A percentile compares a stretch with the other conserved stretches of the same genome.
Conservation (phyloP, 2,888 invertebrate genomes). For the Rhodophaea formosa region DNA sequence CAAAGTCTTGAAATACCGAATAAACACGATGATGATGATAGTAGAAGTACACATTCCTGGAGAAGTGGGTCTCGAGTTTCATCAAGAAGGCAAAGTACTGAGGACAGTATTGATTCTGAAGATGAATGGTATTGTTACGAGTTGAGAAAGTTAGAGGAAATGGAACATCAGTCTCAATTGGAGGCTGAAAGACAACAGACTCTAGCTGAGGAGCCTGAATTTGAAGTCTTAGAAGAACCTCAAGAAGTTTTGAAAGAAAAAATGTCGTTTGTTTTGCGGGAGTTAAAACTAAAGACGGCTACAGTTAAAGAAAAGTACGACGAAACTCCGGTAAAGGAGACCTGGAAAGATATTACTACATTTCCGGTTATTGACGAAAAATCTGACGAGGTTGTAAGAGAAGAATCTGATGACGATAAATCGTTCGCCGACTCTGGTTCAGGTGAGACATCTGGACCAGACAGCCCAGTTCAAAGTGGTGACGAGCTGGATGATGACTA, state of each 20-base stretch:
- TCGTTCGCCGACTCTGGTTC: constrained; percentile 84
- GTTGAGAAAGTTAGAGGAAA: constrained; percentile 90
- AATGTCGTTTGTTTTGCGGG: constrained; percentile 90
- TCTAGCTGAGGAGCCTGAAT: constrained; percentile 82
- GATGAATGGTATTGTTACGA: constrained; percentile 97
- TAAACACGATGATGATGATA: constrained; percentile 90
- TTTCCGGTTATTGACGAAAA: constrained; percentile 75
- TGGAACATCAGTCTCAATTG: constrained; percentile 87
- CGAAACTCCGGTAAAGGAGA: constrained; percentile 58
- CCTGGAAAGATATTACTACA: constrained; percentile 73
- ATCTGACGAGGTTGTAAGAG: constrained; percentile 49
- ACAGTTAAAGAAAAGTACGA: constrained; percentile 67
- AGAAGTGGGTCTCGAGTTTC: constrained; percentile 92
- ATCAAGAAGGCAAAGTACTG: constrained; percentile 93
- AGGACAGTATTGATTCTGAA: constrained; percentile 95
- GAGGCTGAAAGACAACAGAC: constrained; percentile 84
- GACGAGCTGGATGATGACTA: constrained; percentile 86
- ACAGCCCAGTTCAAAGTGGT: constrained; percentile 89
- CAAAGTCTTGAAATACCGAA: constrained; percentile 91
- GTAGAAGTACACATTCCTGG: constrained; percentile 92
- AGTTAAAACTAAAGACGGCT: constrained; percentile 86
- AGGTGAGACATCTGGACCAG: constrained; percentile 94
- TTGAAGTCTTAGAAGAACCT: constrained; percentile 77
- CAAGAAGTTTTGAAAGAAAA: constrained; percentile 87
- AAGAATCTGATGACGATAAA: constrained; percentile 63